These are phyloP conservation scores for Arge pagana DNA, from an alignment of 2,888 invertebrate genomes.

Conservation along the genomic window DNA sequence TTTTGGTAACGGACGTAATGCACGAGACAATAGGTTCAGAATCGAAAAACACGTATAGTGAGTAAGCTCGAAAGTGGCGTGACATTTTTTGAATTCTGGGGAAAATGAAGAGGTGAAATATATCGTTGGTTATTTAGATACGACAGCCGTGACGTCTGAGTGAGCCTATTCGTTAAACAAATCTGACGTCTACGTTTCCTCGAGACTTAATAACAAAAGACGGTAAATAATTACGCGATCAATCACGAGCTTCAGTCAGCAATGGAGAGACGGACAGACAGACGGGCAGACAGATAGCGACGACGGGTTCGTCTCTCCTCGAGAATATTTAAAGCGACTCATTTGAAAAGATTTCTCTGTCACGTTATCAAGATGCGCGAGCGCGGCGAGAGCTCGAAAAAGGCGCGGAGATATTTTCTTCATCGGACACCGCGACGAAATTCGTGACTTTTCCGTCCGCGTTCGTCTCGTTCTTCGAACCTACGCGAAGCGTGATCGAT, in stretches of 20 bases:
- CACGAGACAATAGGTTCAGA: too few relatives aligned
- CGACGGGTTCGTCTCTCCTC: conserved; percentile 2
- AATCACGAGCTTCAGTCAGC: conserved; percentile 33
- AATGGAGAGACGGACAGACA: conserved; percentile 15
- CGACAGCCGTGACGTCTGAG: conserved; percentile 24
- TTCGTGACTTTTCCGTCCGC: too few relatives aligned
- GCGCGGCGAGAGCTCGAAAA: neutral
- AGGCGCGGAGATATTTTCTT: too few relatives aligned
- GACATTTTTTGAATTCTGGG: too few relatives aligned
- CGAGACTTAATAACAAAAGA: conserved; percentile 35
- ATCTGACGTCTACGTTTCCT: conserved; percentile 21
- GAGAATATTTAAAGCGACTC: conserved; percentile 27
- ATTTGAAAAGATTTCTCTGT: conserved; percentile 22
- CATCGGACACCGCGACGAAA: too few relatives aligned
- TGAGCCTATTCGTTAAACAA: conserved; percentile 32
- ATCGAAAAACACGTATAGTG: too few relatives aligned
- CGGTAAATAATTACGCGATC: conserved; percentile 41
- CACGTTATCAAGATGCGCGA: conserved; percentile 9
- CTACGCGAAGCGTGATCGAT: too few relatives aligned
- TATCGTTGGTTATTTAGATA: conserved; percentile 43
- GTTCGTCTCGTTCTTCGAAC: too few relatives aligned
- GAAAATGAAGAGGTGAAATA: too few relatives aligned
- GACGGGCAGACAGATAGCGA: conserved; percentile 11
- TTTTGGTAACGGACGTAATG: too few relatives aligned
- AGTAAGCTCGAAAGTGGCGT: too few relatives aligned